Base-by-base conservation (phyloP, 2,888 invertebrate species). In the Electrophaes corylata region DNA sequence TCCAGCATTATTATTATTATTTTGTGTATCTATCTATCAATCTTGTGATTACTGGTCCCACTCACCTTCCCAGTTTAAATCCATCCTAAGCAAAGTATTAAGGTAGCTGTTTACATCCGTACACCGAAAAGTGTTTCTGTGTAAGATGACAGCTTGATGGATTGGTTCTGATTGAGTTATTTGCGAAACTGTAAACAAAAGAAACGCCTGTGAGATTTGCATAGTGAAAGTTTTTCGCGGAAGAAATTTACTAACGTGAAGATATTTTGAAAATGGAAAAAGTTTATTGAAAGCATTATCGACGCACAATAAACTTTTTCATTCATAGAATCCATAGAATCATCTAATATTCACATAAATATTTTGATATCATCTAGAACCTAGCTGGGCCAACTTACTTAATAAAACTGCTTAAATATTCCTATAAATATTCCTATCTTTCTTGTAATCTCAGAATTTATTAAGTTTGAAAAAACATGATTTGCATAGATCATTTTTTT, bases 141-240 rank as follows among this genome's bases (percentile, higher is more conserved):
- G 69, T 68, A 66, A 64, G 69, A 75, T 73, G 81, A 78, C 81
- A 81, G 75, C 68, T 73, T 81, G 81, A 82, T 80, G 75, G 81
- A 82, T 81, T 73, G 75, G 71, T 66, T 66, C 70, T 75, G 76
- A 80, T 80, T 77, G 75, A 69, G 73, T 75, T 73, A 75, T 75
- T 69, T 73, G 69, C 56, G 69, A 67, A 69, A 66, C 70, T 71
- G 51, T 29, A 48, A 72, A 72, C 66, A 71, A 69, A 65, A 65
- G 55, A 66, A 71, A 75, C 66, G 71, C 70, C 69, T 71, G 68
- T 67, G 59, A 64, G 66, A 71, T 70, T 71, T 72, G 70, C 72
- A 71, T 70, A 63, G 31, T 59, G 57, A 60, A 69, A 67, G 62
- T 54, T 60, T 45, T 33, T 26, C 4, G 39, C 31, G 3, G 8